phyloP scores from a whole-genome alignment of 2,888 invertebrate genomes.

The Pyrrhia umbra region DNA sequence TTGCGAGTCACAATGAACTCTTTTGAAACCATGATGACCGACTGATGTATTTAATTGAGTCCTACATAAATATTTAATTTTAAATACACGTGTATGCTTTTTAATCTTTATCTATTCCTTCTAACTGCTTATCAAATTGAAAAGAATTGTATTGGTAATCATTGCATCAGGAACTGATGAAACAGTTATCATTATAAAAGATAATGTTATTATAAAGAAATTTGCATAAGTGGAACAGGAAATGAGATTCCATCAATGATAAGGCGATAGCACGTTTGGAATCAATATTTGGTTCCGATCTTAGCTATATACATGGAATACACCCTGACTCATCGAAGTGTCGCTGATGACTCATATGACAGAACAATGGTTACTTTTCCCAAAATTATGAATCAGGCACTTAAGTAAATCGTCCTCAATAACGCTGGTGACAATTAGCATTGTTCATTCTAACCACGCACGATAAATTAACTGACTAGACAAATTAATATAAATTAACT shows the following conservation, averaged over 20 bases:
- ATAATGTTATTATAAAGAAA: constrained; percentile 2
- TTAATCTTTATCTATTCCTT: background rate
- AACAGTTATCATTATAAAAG: background rate
- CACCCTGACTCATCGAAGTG: constrained; percentile 40
- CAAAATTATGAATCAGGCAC: constrained; percentile 39
- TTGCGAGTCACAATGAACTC: constrained; percentile 32
- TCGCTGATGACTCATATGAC: constrained; percentile 40
- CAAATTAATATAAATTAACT: constrained; percentile 5
- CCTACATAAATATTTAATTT: background rate
- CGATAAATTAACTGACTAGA: background rate
- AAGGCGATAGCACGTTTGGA: constrained; percentile 5
- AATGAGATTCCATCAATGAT: background rate
- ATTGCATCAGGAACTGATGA: constrained; percentile 16
- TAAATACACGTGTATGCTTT: background rate
- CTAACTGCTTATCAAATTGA: constrained; percentile 20
- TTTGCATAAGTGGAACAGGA: background rate
- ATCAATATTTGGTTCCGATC: constrained; percentile 3
- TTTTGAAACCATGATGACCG: constrained; percentile 6
- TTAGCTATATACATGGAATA: background rate
- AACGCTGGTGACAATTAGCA: constrained; percentile 1
- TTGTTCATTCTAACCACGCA: constrained; percentile 5
- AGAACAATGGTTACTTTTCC: constrained; percentile 14
- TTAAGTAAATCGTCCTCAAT: constrained; percentile 8
- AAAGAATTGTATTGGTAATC: constrained; percentile 7
- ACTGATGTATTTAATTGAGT: background rate